phyloP scores from a whole-genome alignment of 2,888 invertebrate genomes.

The Philonicus albiceps region DNA sequence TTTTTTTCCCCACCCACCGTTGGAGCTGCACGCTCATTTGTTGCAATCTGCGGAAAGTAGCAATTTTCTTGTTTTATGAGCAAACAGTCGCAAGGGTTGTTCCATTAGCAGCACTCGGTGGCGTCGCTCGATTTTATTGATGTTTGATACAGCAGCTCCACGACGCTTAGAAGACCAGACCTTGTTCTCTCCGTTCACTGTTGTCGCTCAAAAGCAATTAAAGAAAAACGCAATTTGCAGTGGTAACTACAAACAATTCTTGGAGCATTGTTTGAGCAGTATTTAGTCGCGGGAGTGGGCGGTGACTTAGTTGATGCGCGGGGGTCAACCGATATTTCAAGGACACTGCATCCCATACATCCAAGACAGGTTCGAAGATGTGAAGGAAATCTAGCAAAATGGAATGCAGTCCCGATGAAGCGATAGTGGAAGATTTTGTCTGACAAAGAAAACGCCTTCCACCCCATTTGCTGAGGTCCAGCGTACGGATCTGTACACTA shows the following conservation, averaged over 20 bases:
- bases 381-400: not conserved
- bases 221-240: not conserved
- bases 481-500: not conserved
- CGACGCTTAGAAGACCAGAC: not conserved
- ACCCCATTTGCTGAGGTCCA: not conserved
- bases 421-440: not conserved
- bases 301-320: not conserved
- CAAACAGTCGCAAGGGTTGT: not conserved
- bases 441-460: not conserved
- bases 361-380: not conserved
- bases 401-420: not conserved
- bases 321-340: not conserved
- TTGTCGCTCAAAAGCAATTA: not conserved
- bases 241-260: not conserved
- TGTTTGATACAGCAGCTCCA: not conserved
- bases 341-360: not conserved
- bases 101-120: not conserved
- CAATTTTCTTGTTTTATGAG: not conserved
- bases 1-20: not conserved
- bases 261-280: not conserved
- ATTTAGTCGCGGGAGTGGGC: not conserved
- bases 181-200: not conserved
- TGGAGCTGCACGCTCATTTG: not conserved
- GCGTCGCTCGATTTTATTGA: not conserved
- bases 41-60: constrained; percentile 4